Evolutionary conservation across 2,888 invertebrate genomes (phyloP), one percentile per base, ranked within the genome.

Genomic region (Rhimphoctona megacephalus): DNA sequence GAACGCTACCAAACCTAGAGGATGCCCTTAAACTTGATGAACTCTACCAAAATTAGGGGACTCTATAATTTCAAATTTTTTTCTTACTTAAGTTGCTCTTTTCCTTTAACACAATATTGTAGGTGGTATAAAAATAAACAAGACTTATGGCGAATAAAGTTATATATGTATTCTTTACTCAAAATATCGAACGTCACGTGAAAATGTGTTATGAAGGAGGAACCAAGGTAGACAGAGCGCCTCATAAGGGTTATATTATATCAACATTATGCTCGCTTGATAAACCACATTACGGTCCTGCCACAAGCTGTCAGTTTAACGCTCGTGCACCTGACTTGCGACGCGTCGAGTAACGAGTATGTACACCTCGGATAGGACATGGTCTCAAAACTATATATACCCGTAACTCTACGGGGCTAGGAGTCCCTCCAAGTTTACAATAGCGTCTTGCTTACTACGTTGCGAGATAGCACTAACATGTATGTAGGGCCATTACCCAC

Each of bases 211-310:
- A 52, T 11, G 39, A 22, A 72, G 39, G 66, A 73, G 81, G 39
- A 22, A 73, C 25, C 43, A 66, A 46, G 33, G 57, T 17, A 64
- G 69, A 79, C 49, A 54, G n/a, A 43, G 22, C 11, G 22, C 25
- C 66, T 67, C 43, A n/a, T 36, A 67, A 54, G 72, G 72, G 64
- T 81, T 81, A 81, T 66, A 74, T 66, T 52, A 66, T 43, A 66
- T 57, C 52, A 39, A 69, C 52, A 85, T 81, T 83, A 79, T 81
- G 66, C 70, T 67, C 67, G 74, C 43, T 82, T 82, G 46, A 82
- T 82, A 82, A 76, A 76, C 81, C 81, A 57, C 76, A 76, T 82
- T 82, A 82, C 30, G 57, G 52, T 74, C 67, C 46, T 69, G 67
- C 54, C 67, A 57, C 74, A 25, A 57, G 67, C 74, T 74, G 81